phyloP scores from a whole-genome alignment of 2,888 invertebrate genomes.

The Meteorus cinctellus region DNA sequence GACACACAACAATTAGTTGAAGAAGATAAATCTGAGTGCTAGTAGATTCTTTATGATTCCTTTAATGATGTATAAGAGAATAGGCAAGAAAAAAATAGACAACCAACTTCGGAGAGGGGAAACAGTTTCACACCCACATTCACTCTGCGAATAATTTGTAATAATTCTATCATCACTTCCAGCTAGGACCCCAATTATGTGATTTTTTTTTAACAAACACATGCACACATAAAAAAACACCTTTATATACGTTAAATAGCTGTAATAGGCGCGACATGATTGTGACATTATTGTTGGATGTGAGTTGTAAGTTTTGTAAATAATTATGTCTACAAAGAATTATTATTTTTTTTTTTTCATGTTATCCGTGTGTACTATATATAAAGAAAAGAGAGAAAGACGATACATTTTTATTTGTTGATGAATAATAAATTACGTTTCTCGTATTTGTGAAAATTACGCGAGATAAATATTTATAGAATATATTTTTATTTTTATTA shows the following conservation, averaged over 20 bases:
- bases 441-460: slow-evolving; percentile 9
- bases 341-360: slow-evolving; percentile 59
- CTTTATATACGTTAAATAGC: slow-evolving; percentile 45
- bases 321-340: slow-evolving; percentile 66
- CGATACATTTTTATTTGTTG: slow-evolving; percentile 18
- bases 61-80: slow-evolving; percentile 16
- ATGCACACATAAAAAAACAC: slow-evolving; percentile 36
- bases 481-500: slow-evolving; percentile 6
- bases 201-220: slow-evolving; percentile 22
- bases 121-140: background rate
- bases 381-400: slow-evolving; percentile 43
- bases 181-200: background rate
- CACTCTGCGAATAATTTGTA: background rate
- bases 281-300: slow-evolving; percentile 66
- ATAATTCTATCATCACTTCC: slow-evolving; percentile 14
- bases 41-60: slow-evolving; percentile 49
- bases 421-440: slow-evolving; percentile 8
- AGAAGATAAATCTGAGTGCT: slow-evolving; percentile 84
- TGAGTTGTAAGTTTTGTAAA: slow-evolving; percentile 73
- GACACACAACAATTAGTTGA: slow-evolving; percentile 93
- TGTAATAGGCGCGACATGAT: slow-evolving; percentile 62
- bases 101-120: background rate
- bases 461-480: slow-evolving; percentile 17
- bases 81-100: background rate
- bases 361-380: slow-evolving; percentile 68